Base-by-base conservation (phyloP, 2,113 vertebrate genomes). In the Zosterops pallidus region DNA sequence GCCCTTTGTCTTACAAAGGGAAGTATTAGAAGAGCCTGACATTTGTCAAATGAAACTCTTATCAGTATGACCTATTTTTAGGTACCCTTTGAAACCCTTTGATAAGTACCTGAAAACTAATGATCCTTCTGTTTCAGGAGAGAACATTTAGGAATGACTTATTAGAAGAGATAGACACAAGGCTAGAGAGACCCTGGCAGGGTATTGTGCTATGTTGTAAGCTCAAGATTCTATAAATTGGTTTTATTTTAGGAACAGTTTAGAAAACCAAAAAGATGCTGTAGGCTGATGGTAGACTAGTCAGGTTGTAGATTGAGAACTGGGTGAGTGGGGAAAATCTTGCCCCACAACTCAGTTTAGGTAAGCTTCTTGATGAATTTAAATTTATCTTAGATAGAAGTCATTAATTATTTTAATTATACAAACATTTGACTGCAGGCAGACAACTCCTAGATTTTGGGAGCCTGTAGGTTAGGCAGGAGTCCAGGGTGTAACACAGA, bases 31-130 rank as follows among this genome's bases (percentile, higher is more conserved):
- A 67, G 74, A 94, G 76, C 44, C 83, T 95, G 59, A 74, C 87
- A 89, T 90, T 96, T 96, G 83, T 96, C 87, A 94, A 89, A 93
- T 49, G 84, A 93, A 86, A 81, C 78, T 93, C 59, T 82, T 89
- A 91, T 83, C 35, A 5, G 76, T 81, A 37, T 75, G 82, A 83
- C 82, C 92, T 97, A 94, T 94, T 96, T 97, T 96, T 94, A 95
- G 89, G 75, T 81, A 85, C 29, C n/a, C 50, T 92, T 93, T 93
- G 89, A 88, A 95, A 94, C 69, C 39, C 70, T 26, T 26, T 26
- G 67, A 56, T 83, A 96, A 95, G 28, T 79, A 52, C 67, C 83
- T 74, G 53, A 62, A 79, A 86, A 42, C 67, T 95, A 89, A 81
- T 6, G 24, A 83, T 90, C 71, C 74, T 56, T 83, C 81, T 79